Evolutionary conservation across 2,888 invertebrate species (phyloP).

Genomic region (Nudaria mundana): DNA sequence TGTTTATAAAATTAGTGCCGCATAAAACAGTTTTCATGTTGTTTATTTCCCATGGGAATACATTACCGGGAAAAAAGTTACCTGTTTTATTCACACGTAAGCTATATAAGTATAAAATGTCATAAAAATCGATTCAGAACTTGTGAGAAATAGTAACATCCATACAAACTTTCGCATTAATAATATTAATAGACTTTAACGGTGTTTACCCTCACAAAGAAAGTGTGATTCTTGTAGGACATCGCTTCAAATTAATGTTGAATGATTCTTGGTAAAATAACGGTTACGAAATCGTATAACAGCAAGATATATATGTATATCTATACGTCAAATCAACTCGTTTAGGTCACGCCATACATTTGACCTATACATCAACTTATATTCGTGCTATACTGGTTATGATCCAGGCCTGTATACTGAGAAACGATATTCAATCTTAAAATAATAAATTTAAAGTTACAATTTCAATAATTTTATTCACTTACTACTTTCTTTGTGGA

Average conservation of each 20-base stretch:
- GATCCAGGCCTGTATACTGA: slow-evolving; percentile 30
- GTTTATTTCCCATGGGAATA: too few relatives aligned
- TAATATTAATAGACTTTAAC: too few relatives aligned
- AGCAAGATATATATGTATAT: slow-evolving; percentile 41
- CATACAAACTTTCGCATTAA: too few relatives aligned
- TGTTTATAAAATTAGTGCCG: too few relatives aligned
- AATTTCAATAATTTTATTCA: slow-evolving; percentile 32
- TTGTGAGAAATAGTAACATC: too few relatives aligned
- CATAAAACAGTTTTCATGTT: too few relatives aligned
- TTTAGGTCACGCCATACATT: slow-evolving; percentile 61
- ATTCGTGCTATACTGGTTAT: slow-evolving; percentile 73
- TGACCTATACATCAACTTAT: slow-evolving; percentile 64
- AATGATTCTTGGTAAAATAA: slow-evolving; percentile 22
- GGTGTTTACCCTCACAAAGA: too few relatives aligned
- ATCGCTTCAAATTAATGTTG: slow-evolving; percentile 2
- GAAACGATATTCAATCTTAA: slow-evolving; percentile 44
- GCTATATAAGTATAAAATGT: too few relatives aligned
- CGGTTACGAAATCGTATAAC: slow-evolving; percentile 53
- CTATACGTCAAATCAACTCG: slow-evolving; percentile 46
- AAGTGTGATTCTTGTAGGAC: neutral
- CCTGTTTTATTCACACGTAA: too few relatives aligned
- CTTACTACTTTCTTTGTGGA: slow-evolving; percentile 51
- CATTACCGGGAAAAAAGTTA: too few relatives aligned
- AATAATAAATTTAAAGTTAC: slow-evolving; percentile 29
- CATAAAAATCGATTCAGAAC: too few relatives aligned